Evolutionary conservation across 1,140 invertebrate genomes (phyloP), one percentile per base, ranked within the genome.

Genomic region (Lucilia sericata): DNA sequence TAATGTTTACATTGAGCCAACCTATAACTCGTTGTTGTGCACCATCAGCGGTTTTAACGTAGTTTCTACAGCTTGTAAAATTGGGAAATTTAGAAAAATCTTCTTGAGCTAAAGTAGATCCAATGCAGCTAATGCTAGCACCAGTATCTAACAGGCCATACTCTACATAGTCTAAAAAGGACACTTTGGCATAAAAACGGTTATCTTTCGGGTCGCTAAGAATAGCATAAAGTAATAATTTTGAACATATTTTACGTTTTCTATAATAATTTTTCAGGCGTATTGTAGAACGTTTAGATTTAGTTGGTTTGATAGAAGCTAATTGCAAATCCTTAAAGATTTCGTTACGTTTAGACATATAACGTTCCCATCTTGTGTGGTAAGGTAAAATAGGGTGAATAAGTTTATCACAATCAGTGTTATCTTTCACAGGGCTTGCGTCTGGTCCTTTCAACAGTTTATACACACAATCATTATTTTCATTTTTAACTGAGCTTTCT

Each of bases 71-170:
- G 0, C 10, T 34, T 5, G 47, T 76, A 78, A 42, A 78, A 13
- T 83, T 70, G 4, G 84, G 17, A 42, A 49, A 85, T 14, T 55
- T 75, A 13, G 30, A 70, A 34, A 82, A 84, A 84, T 84, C 36
- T 65, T 34, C 25, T 21, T 2, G 7, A 25, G 76, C 74, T 21
- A 84, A 49, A 25, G n/a, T 19, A 21, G 84, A 60, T 14, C 84
- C 84, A 51, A 83, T 65, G 34, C 82, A 84, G n/a, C 74, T 81
- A 12, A 85, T 84, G 25, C 76, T 85, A 12, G 83, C 83, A 2
- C 84, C 82, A 1, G 76, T 84, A 51, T 85, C 84, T 36, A 85
- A 51, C 9, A 84, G 34, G n/a, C 83, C 84, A 13, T 55, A 74
- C 42, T 84, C 75, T 14, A 17, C 10, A 47, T 42, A 83, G 21